Conservation (phyloP, 2,113 vertebrate genomes). For the Psittacus erithacus region DNA sequence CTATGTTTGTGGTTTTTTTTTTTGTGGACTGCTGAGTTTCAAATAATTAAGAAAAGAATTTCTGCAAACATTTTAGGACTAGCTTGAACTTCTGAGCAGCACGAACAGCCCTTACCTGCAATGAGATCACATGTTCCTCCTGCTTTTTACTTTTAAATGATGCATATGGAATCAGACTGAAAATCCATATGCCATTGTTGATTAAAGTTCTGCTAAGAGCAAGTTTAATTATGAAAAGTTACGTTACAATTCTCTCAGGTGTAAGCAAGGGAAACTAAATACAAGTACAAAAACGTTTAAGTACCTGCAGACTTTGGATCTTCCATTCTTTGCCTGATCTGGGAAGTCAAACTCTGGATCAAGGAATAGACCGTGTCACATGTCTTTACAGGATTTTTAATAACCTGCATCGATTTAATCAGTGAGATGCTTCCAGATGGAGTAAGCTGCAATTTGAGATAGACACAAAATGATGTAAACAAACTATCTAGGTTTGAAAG, state of each 20-base stretch:
- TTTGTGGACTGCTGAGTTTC: not conserved
- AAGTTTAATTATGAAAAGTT: not conserved
- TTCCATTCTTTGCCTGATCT: constrained; percentile 89
- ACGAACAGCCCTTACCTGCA: not conserved
- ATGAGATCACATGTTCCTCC: not conserved
- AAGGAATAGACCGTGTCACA: constrained; percentile 90
- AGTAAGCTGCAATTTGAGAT: constrained; percentile 79
- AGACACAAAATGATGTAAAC: constrained; percentile 7
- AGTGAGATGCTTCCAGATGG: constrained; percentile 86
- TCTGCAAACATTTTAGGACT: not conserved
- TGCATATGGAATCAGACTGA: not conserved
- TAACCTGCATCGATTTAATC: constrained; percentile 89
- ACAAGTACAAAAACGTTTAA: not conserved
- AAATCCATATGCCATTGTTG: not conserved
- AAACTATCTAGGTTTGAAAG: not conserved
- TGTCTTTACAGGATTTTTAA: constrained; percentile 89
- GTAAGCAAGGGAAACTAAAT: not conserved
- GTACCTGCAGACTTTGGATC: constrained; percentile 88
- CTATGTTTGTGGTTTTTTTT: not conserved
- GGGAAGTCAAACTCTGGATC: constrained; percentile 88
- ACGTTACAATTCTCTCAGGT: not conserved
- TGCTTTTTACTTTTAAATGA: not conserved
- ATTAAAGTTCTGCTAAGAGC: not conserved
- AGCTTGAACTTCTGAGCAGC: not conserved
- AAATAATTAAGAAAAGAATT: not conserved